These are phyloP conservation scores for Atherinosoma microstoma DNA, from an alignment of 2,797 vertebrate genomes.

Conservation along the genomic window DNA sequence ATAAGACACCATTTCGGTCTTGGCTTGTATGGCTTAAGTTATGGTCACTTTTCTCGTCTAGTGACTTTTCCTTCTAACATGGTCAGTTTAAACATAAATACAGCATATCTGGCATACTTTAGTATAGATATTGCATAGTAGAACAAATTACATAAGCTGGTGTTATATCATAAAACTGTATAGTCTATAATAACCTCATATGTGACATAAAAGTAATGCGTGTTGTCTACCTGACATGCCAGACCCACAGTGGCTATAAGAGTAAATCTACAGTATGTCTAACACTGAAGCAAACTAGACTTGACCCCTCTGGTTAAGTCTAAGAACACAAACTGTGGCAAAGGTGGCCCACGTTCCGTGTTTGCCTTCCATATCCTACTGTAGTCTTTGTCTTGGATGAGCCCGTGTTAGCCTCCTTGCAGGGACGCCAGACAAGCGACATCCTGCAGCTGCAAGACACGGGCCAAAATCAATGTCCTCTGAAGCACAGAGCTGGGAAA, in stretches of 20 bases:
- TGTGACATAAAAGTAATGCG: constrained; percentile 56
- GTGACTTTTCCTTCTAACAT: constrained; percentile 59
- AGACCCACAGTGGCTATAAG: constrained; percentile 25
- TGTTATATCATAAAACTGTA: constrained; percentile 54
- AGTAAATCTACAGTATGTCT: constrained; percentile 26
- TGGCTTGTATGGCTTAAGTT: constrained; percentile 39
- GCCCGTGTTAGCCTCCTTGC: constrained; percentile 32
- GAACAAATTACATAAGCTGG: constrained; percentile 20
- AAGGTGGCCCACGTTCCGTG: constrained; percentile 52
- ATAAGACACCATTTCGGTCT: constrained; percentile 40
- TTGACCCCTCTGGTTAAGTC: constrained; percentile 36
- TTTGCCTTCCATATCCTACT: constrained; percentile 63
- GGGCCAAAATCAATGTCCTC: constrained; percentile 81
- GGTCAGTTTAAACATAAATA: constrained; percentile 60
- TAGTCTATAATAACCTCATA: constrained; percentile 65
- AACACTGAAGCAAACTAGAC: constrained; percentile 39
- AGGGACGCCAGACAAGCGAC: constrained; percentile 62
- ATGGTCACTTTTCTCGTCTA: constrained; percentile 66
- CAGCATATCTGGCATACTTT: constrained; percentile 56
- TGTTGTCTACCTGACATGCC: constrained; percentile 19
- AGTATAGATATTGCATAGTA: constrained; percentile 43
- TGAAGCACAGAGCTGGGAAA: constrained; percentile 67
- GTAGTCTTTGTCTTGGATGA: constrained; percentile 75
- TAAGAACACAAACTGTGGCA: constrained; percentile 59
- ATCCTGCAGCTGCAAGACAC: constrained; percentile 57